Evolutionary conservation across 2,888 invertebrate species (phyloP), one percentile per base, ranked within the genome.

Genomic region (Podotricha telesiphe): DNA sequence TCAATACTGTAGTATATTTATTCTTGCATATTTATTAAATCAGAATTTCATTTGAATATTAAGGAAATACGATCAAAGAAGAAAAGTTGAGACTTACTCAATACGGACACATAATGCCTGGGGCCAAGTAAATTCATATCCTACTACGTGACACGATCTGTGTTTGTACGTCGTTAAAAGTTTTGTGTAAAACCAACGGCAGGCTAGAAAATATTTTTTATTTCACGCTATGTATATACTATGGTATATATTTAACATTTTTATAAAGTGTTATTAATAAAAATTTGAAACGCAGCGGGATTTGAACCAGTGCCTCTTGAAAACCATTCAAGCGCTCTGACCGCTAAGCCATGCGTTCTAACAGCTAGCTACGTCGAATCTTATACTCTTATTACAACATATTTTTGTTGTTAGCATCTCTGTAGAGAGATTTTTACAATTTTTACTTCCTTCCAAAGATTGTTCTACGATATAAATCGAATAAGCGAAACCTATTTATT

Each of bases 151-250:
- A 28, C 22, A n/a, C 7, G 7, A 58, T 58, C 42, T 28, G 34
- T 10, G 19, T 48, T n/a, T 48, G 8, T 48, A 47, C 17, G n/a
- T 59, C 59, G 59, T 59, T 59, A 59, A 45, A 59, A 59, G 42
- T 59, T 45, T 42, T 8, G 8, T 45, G 22, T n/a, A 45, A 42
- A 58, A 15, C 8, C 15, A n/a, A 11, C 42, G 45, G 13, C 22
- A 10, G 59, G n/a, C 22, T 17, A 45, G 7, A 22, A 45, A 58
- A 37, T 28, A 50, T 50, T 17, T 50, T 11, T 20, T 19, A 19
- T 50, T 48, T 37, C n/a, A n/a, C n/a, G n/a, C n/a, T n/a, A n/a
- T n/a, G n/a, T n/a, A n/a, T n/a, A n/a, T n/a, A n/a, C n/a, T n/a
- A n/a, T n/a, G n/a, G n/a, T n/a, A n/a, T n/a, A n/a, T n/a, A n/a